phyloP scores from a whole-genome alignment of 64 coral and sea anemone species.

The Actinia equina region DNA sequence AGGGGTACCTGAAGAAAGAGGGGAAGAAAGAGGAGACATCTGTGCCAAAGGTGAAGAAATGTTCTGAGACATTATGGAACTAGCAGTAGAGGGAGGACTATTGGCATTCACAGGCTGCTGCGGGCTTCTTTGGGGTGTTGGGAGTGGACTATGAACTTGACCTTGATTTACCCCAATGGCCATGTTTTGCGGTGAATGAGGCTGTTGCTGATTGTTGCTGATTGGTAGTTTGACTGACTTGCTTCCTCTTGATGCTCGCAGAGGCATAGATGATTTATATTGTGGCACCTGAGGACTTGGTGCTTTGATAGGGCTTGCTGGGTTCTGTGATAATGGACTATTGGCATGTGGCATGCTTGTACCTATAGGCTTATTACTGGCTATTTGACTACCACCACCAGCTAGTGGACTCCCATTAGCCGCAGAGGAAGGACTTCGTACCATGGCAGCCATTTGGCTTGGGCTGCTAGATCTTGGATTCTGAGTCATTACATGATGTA shows the following conservation, averaged over 20 bases:
- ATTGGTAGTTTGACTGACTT: neutral
- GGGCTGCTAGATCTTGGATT: constrained; percentile 3
- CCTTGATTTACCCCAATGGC: neutral
- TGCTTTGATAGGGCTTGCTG: constrained; percentile 50
- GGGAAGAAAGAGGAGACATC: neutral
- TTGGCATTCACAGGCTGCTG: constrained; percentile 3
- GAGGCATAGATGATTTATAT: constrained; percentile 1
- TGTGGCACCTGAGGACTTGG: constrained; percentile 44
- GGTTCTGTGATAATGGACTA: constrained; percentile 47
- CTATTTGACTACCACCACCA: neutral
- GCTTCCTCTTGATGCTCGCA: neutral
- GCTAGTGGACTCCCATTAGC: neutral
- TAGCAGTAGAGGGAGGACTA: constrained; percentile 5
- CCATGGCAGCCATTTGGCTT: constrained; percentile 16
- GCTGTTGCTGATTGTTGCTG: neutral
- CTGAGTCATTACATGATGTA: constrained; percentile 14
- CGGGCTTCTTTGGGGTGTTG: constrained; percentile 11
- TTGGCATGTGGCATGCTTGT: constrained; percentile 26
- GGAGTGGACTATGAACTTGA: constrained; percentile 18
- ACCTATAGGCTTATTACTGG: constrained; percentile 2
- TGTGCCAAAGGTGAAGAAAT: constrained; percentile 7
- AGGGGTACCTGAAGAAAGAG: neutral
- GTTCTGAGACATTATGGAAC: neutral
- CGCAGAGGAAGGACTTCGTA: neutral
- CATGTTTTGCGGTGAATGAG: constrained; percentile 4